Evolutionary conservation across 1,140 invertebrate species (phyloP).

Genomic region (Psix sp.): DNA sequence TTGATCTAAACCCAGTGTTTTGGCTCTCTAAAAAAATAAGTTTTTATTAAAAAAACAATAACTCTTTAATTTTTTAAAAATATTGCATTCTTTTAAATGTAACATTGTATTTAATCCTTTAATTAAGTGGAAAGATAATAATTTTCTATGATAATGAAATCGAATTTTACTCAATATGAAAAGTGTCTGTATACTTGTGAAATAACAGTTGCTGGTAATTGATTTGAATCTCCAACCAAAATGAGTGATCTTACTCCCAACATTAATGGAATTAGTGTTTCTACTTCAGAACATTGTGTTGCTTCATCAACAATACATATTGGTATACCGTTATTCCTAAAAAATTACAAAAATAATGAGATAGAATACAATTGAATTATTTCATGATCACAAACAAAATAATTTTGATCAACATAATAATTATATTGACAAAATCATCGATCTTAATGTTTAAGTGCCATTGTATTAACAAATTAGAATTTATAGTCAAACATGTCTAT

Average conservation of each 20-base stretch:
- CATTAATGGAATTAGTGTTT: conserved; percentile 87
- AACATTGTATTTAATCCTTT: neutral
- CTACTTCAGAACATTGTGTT: conserved; percentile 89
- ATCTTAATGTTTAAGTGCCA: too few relatives aligned
- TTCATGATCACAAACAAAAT: conserved; percentile 28
- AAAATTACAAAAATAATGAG: too few relatives aligned
- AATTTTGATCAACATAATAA: conserved; percentile 18
- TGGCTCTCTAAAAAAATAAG: conserved; percentile 75
- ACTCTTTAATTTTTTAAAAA: neutral
- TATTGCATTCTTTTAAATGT: conserved; percentile 27
- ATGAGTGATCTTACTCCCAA: conserved; percentile 85
- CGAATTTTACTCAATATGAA: neutral
- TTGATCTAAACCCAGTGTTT: conserved; percentile 78
- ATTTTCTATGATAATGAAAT: conserved; percentile 12
- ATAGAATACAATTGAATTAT: too few relatives aligned
- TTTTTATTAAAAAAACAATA: too few relatives aligned
- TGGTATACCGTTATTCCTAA: conserved; percentile 80
- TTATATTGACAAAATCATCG: conserved; percentile 71
- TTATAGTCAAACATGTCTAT: too few relatives aligned
- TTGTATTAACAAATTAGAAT: too few relatives aligned
- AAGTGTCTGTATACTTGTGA: conserved; percentile 79
- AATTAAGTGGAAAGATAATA: too few relatives aligned
- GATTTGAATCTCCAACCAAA: conserved; percentile 92
- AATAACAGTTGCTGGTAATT: conserved; percentile 89
- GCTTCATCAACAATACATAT: conserved; percentile 95